phyloP scores from a whole-genome alignment of 2,888 invertebrate genomes.

The Tiliacea aurago region DNA sequence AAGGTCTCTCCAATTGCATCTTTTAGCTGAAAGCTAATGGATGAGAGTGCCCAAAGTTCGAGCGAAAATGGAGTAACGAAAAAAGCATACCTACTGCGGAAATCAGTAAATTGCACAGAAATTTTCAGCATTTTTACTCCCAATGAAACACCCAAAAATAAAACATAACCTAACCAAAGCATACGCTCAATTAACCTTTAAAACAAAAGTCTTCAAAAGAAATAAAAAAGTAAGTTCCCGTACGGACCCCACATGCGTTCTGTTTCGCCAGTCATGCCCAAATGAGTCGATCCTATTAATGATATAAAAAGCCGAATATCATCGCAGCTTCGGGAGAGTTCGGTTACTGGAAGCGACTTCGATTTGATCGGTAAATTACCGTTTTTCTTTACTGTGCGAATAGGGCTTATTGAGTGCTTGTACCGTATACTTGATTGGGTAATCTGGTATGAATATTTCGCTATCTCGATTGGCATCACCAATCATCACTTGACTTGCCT shows the following conservation, averaged over 20 bases:
- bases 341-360: slow-evolving; percentile 56
- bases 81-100: not conserved
- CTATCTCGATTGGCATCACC: too few relatives aligned
- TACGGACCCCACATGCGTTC: slow-evolving; percentile 83
- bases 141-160: slow-evolving; percentile 11
- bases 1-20: not conserved
- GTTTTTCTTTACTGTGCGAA: too few relatives aligned
- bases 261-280: slow-evolving; percentile 84
- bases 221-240: slow-evolving; percentile 22
- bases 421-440: too few relatives aligned
- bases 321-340: slow-evolving; percentile 62
- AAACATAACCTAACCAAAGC: slow-evolving; percentile 14
- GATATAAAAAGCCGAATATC: slow-evolving; percentile 80
- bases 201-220: slow-evolving; percentile 31
- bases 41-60: not conserved
- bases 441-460: too few relatives aligned
- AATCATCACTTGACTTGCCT: too few relatives aligned
- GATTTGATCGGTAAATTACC: not conserved
- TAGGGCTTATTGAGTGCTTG: too few relatives aligned
- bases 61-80: not conserved
- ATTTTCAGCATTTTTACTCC: not conserved
- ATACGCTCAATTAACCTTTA: slow-evolving; percentile 50
- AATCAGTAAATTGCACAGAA: not conserved
- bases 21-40: not conserved
- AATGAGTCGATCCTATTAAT: slow-evolving; percentile 86